Evolutionary conservation across 2,797 vertebrate genomes (phyloP).

Genomic region (Gymnodraco acuticeps): DNA sequence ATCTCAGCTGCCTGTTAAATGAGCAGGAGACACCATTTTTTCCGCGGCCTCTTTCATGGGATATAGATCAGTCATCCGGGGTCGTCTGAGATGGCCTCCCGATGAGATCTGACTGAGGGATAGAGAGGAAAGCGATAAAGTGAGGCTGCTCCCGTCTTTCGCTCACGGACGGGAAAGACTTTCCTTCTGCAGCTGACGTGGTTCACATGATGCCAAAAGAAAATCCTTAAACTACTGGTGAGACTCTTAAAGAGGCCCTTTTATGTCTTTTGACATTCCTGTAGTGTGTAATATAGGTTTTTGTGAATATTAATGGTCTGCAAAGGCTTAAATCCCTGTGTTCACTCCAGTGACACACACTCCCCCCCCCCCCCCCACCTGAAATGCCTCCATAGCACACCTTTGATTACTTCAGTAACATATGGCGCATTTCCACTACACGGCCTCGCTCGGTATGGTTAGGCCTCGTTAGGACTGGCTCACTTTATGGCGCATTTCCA

Average conservation of each 20-base stretch:
- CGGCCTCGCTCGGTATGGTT: no score
- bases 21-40: conserved; percentile 62
- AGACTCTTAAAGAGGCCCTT: neutral
- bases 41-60: conserved; percentile 62
- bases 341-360: no score
- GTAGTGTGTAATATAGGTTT: no score
- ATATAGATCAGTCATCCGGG: conserved; percentile 61
- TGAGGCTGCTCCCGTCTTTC: neutral
- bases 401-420: no score
- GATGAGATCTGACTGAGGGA: conserved; percentile 61
- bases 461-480: no score
- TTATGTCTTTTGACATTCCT: no score
- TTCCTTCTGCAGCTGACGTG: conserved; percentile 13
- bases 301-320: no score
- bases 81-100: conserved; percentile 53
- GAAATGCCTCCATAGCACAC: no score
- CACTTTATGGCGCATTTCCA: no score
- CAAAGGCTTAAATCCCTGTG: no score
- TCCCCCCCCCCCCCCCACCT: no score
- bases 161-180: conserved; percentile 22
- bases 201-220: conserved; percentile 20
- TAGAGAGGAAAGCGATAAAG: conserved; percentile 33
- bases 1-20: conserved; percentile 70
- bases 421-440: no score
- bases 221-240: conserved; percentile 18